Evolutionary conservation across 2,888 invertebrate genomes (phyloP).

Genomic region (Camponotus fellah): DNA sequence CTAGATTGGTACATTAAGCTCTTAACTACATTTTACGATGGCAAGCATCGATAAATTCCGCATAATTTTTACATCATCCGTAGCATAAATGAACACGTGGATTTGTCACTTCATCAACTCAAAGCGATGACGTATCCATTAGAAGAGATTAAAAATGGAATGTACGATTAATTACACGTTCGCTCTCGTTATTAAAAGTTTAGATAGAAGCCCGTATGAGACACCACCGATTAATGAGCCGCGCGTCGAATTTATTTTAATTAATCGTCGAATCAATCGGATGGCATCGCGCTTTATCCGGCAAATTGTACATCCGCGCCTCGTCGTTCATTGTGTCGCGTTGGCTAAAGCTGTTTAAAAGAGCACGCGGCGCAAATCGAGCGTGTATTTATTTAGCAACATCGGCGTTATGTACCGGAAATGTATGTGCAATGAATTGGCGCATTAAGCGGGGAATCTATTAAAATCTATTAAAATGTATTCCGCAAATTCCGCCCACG

Average conservation of each 20-base stretch:
- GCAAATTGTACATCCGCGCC: background rate
- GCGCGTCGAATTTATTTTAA: constrained; percentile 18
- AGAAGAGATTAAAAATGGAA: constrained; percentile 10
- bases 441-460: constrained; percentile 43
- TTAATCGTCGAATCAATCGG: constrained; percentile 29
- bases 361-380: constrained; percentile 17
- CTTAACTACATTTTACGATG: constrained; percentile 17
- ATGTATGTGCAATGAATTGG: background rate
- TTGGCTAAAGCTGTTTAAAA: constrained; percentile 30
- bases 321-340: constrained; percentile 6
- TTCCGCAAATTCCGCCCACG: constrained; percentile 45
- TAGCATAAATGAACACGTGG: background rate
- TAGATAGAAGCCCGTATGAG: background rate
- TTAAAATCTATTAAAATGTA: constrained; percentile 58
- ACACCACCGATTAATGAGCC: background rate
- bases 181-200: constrained; percentile 9
- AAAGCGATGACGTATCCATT: background rate
- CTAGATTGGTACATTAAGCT: constrained; percentile 41
- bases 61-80: constrained; percentile 40
- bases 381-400: constrained; percentile 27
- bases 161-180: constrained; percentile 32
- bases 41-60: constrained; percentile 32
- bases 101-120: constrained; percentile 41
- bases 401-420: constrained; percentile 15
- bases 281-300: constrained; percentile 11